Evolutionary conservation across 1,140 invertebrate genomes (phyloP).

Genomic region (Drosophila athabasca): DNA sequence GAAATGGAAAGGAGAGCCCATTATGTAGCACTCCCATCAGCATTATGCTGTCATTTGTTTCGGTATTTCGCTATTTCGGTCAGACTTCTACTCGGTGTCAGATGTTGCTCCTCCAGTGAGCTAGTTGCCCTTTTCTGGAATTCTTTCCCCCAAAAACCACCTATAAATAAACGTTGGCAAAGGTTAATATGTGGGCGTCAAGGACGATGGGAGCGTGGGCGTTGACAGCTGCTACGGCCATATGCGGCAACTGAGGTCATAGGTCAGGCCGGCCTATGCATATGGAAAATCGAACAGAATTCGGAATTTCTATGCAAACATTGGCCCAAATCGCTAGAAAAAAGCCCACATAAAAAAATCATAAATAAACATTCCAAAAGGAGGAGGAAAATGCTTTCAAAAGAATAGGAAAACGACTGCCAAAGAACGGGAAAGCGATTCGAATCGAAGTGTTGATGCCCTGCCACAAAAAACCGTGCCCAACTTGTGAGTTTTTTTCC

Average conservation of each 20-base stretch:
- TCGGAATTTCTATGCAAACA: slow-evolving; percentile 52
- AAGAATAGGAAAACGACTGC: no score
- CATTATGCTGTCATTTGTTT: slow-evolving; percentile 43
- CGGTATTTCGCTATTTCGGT: slow-evolving; percentile 16
- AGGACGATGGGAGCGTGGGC: slow-evolving; percentile 5
- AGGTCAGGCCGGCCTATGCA: slow-evolving; percentile 27
- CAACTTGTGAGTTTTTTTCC: no score
- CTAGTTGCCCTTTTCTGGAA: slow-evolving; percentile 16
- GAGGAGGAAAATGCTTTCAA: not conserved
- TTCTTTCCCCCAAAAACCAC: slow-evolving; percentile 7
- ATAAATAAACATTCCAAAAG: slow-evolving; percentile 6
- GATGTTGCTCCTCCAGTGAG: slow-evolving; percentile 23
- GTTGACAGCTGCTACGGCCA: slow-evolving; percentile 44
- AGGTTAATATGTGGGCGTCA: slow-evolving; percentile 45
- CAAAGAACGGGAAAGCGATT: no score
- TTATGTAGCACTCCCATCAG: slow-evolving; percentile 63
- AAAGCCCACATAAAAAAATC: slow-evolving; percentile 3
- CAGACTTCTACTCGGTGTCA: slow-evolving; percentile 21
- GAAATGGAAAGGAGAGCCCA: slow-evolving; percentile 22
- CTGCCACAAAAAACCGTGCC: slow-evolving; percentile 21
- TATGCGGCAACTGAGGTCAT: slow-evolving; percentile 50
- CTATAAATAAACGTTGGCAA: slow-evolving; percentile 42
- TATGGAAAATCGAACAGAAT: slow-evolving; percentile 11
- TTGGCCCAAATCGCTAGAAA: slow-evolving; percentile 25
- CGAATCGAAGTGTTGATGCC: slow-evolving; percentile 17